Evolutionary conservation across 1,140 invertebrate species (phyloP).

Genomic region (Sinella curviseta): DNA sequence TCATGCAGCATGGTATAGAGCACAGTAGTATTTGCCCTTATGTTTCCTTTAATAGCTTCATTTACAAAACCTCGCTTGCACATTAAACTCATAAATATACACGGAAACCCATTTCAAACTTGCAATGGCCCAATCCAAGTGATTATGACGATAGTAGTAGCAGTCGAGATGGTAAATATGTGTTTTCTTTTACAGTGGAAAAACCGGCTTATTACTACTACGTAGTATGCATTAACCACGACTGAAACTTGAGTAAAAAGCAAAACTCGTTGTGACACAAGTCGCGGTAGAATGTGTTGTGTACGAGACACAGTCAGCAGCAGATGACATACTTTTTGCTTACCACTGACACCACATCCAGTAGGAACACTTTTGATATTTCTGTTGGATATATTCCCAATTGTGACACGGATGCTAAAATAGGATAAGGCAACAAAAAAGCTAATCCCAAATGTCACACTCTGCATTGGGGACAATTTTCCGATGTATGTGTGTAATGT

Average conservation of each 20-base stretch:
- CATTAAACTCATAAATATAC: constrained; percentile 20
- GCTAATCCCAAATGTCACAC: constrained; percentile 13
- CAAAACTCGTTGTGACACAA: not conserved
- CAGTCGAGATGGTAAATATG: not conserved
- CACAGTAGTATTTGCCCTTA: too few species aligned
- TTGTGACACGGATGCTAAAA: not conserved
- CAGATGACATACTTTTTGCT: constrained; percentile 1
- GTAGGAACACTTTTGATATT: not conserved
- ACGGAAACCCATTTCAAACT: not conserved
- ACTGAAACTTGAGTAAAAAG: not conserved
- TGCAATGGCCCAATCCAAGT: not conserved
- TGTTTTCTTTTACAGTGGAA: too few species aligned
- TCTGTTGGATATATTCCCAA: not conserved
- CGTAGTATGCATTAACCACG: too few species aligned
- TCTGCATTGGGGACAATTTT: not conserved
- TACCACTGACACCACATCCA: not conserved
- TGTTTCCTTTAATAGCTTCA: not conserved
- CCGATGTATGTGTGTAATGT: too few species aligned
- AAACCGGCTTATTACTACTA: too few species aligned
- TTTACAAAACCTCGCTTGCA: not conserved
- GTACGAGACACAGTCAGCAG: not conserved
- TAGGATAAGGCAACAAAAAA: not conserved
- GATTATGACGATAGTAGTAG: not conserved
- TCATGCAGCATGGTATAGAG: too few species aligned
- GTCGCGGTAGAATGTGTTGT: too few species aligned